These are phyloP conservation scores for Neuroterus valhalla DNA, from an alignment of 1,140 invertebrate genomes.

Conservation along the genomic window DNA sequence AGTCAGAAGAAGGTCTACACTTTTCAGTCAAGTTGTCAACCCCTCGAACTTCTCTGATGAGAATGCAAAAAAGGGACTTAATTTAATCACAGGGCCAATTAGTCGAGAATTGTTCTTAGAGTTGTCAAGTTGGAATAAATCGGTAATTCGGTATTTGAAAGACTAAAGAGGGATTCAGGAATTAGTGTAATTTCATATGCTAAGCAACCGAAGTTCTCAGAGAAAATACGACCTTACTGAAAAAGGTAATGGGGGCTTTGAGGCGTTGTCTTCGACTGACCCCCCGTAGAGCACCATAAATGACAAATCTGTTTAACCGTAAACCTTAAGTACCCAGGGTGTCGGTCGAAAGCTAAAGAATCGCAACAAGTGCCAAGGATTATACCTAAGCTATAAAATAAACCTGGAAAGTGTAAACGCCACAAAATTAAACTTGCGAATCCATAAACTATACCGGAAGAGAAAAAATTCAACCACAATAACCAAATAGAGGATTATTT, in stretches of 20 bases:
- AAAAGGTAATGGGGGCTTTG: constrained; percentile 32
- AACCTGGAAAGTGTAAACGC: constrained; percentile 3
- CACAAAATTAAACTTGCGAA: too few species aligned
- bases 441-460: too few species aligned
- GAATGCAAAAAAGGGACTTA: too few species aligned
- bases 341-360: background rate
- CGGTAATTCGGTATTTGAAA: background rate
- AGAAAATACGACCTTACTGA: constrained; percentile 35
- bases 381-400: constrained; percentile 6
- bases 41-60: too few species aligned
- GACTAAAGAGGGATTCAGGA: constrained; percentile 19
- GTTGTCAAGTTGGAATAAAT: too few species aligned
- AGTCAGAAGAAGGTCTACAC: too few species aligned
- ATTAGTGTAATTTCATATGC: constrained; percentile 30
- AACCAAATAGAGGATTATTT: background rate
- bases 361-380: constrained; percentile 8
- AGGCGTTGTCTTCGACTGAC: constrained; percentile 41
- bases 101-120: too few species aligned
- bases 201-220: background rate
- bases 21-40: too few species aligned
- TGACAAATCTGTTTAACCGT: constrained; percentile 51
- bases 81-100: too few species aligned
- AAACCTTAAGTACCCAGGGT: constrained; percentile 37
- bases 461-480: too few species aligned
- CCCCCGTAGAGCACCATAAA: constrained; percentile 51